A percentile compares a stretch with the other conserved stretches of the same genome.
Conservation (phyloP, 2,113 vertebrate genomes). For the Lanius collurio region DNA sequence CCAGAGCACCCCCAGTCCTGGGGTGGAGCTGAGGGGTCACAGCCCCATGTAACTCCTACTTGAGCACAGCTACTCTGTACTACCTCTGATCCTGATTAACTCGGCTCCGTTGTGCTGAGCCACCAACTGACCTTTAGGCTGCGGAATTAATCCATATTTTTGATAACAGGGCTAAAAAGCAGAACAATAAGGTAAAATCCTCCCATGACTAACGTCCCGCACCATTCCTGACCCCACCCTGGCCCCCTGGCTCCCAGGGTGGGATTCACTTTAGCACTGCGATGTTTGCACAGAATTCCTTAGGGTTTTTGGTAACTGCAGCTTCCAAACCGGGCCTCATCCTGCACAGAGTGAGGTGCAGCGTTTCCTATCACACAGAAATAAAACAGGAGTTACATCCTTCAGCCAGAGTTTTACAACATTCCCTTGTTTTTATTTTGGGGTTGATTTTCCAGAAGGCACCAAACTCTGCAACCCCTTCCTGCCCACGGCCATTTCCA, state of each 20-base stretch:
- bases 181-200: background rate
- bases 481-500: background rate
- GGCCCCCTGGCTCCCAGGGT: background rate
- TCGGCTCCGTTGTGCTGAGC: constrained; percentile 77
- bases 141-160: constrained; percentile 71
- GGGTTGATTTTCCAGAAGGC: background rate
- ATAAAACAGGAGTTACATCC: background rate
- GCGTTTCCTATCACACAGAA: background rate
- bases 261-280: constrained; percentile 30
- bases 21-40: background rate
- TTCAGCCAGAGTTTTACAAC: background rate
- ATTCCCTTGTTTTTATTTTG: background rate
- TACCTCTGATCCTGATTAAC: constrained; percentile 73
- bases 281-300: constrained; percentile 58
- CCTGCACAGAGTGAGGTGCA: background rate
- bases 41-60: constrained; percentile 15
- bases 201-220: background rate
- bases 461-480: background rate
- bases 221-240: background rate
- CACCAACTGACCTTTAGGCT: constrained; percentile 68
- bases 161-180: constrained; percentile 70
- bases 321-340: background rate
- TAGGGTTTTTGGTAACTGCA: background rate
- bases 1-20: background rate
- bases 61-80: constrained; percentile 62